phyloP scores from a whole-genome alignment of 2,888 invertebrate species.

The Zelleria hepariella region DNA sequence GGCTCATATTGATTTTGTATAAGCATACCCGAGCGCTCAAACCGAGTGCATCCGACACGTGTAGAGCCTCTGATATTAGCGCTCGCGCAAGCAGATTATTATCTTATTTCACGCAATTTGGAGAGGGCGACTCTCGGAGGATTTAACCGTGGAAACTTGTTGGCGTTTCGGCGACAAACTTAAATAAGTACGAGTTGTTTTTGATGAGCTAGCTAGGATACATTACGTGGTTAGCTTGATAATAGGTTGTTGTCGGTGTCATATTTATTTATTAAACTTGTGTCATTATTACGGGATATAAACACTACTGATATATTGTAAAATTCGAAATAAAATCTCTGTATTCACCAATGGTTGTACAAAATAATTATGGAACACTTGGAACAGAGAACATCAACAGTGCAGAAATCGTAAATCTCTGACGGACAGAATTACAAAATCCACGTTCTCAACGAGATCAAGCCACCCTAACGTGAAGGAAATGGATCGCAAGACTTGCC shows the following conservation, averaged over 20 bases:
- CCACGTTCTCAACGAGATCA: conserved; percentile 20
- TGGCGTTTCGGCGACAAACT: neutral
- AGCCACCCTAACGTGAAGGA: conserved; percentile 22
- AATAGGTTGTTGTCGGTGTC: neutral
- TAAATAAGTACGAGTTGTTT: neutral
- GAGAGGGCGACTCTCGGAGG: neutral
- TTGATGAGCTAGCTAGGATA: neutral
- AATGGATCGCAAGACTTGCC: conserved; percentile 28
- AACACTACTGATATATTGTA: too few species aligned
- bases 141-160: neutral
- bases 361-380: too few species aligned
- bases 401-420: conserved; percentile 7
- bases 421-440: conserved; percentile 8
- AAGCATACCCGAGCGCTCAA: conserved; percentile 21
- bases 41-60: conserved; percentile 23
- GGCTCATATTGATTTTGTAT: conserved; percentile 45
- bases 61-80: conserved; percentile 13
- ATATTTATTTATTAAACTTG: neutral
- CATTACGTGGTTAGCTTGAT: neutral
- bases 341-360: too few species aligned
- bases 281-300: neutral
- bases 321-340: too few species aligned
- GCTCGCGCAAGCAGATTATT: conserved; percentile 8
- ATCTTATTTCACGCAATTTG: conserved; percentile 10
- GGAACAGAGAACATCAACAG: neutral